Evolutionary conservation across 1,140 invertebrate genomes (phyloP).

Genomic region (Lysiphlebus fabarum): DNA sequence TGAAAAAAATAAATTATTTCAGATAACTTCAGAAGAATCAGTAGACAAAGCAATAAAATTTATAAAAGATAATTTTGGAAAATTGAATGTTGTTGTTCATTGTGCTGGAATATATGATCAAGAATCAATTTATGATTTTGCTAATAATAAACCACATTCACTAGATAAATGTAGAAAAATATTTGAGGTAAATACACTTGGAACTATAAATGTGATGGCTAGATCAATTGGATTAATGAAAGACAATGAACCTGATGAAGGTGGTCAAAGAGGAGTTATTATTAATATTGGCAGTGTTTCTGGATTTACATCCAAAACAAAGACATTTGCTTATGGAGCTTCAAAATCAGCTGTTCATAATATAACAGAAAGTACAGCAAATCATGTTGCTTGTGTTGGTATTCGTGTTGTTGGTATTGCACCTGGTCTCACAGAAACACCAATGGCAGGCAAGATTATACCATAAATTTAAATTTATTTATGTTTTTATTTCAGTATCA

Average conservation of each 20-base stretch:
- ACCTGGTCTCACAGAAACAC: conserved; percentile 1
- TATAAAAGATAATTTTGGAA: neutral
- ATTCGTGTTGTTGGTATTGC: conserved; percentile 12
- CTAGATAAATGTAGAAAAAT: neutral
- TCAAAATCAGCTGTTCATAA: conserved; percentile 2
- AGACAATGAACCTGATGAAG: neutral
- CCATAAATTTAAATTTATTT: no score
- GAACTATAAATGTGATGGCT: neutral
- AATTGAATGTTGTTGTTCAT: neutral
- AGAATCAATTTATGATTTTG: neutral
- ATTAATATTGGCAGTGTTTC: conserved; percentile 6
- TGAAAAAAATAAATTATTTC: neutral
- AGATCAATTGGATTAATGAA: neutral
- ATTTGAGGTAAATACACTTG: conserved; percentile 7
- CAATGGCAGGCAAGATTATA: neutral
- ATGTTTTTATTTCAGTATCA: no score
- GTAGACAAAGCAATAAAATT: neutral
- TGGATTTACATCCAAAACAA: no score
- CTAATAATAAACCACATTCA: neutral
- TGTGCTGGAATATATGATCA: neutral
- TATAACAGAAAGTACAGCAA: neutral
- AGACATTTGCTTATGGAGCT: conserved; percentile 9
- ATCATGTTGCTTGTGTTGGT: neutral
- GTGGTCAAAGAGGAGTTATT: conserved; percentile 1
- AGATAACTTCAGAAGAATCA: neutral